These are phyloP conservation scores for Cephus rjabovi DNA, from an alignment of 2,888 invertebrate species.

Conservation along the genomic window DNA sequence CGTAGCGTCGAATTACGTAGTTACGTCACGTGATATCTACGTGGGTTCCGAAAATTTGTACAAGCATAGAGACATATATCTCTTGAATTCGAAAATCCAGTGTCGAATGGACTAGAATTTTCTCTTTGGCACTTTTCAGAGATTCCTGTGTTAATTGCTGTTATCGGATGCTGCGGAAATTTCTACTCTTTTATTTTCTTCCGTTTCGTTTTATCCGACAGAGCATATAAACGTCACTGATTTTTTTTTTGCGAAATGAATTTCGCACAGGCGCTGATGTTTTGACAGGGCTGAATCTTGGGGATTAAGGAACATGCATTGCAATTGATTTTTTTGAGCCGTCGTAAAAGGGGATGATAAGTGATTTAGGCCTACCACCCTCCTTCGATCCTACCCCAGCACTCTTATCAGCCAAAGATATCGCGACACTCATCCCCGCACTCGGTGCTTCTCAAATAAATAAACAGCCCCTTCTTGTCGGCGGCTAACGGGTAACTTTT, in stretches of 20 bases:
- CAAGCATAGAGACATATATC: neutral
- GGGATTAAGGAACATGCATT: neutral
- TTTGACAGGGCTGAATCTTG: neutral
- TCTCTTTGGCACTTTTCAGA: neutral
- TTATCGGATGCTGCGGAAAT: neutral
- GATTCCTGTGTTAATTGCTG: conserved; percentile 36
- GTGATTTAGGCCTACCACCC: neutral
- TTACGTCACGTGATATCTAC: neutral
- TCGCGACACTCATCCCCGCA: neutral
- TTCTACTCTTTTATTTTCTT: neutral
- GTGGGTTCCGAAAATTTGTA: neutral
- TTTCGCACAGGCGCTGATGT: neutral
- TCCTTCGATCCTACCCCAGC: neutral
- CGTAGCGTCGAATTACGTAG: neutral
- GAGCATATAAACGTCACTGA: neutral
- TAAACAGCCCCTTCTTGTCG: neutral
- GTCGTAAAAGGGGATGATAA: neutral
- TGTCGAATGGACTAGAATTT: neutral
- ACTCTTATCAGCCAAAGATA: neutral
- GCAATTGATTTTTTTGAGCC: neutral
- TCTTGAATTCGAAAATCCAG: neutral
- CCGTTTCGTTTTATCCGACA: neutral
- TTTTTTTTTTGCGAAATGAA: neutral
- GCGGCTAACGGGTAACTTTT: neutral
- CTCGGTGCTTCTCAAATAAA: neutral